phyloP scores from a whole-genome alignment of 2,888 invertebrate genomes.

The Protodeltote pygarga region DNA sequence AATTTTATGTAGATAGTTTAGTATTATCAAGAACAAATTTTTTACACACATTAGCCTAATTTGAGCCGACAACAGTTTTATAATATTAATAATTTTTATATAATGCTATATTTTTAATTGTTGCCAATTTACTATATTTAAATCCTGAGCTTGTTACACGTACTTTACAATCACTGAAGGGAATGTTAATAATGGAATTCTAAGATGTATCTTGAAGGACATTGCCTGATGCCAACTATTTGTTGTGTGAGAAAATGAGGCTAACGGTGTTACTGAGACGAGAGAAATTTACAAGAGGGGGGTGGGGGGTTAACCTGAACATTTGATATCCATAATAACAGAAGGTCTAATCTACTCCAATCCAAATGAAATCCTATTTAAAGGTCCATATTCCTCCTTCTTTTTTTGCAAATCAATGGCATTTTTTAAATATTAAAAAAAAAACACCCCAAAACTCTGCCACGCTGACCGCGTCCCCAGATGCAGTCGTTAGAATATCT shows the following conservation, averaged over 20 bases:
- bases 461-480: too few relatives aligned
- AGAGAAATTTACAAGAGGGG: too few relatives aligned
- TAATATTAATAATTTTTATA: slow-evolving; percentile 54
- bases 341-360: too few relatives aligned
- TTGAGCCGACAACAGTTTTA: slow-evolving; percentile 38
- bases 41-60: slow-evolving; percentile 39
- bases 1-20: not conserved
- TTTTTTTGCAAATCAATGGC: too few relatives aligned
- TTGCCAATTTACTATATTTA: slow-evolving; percentile 76
- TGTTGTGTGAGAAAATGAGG: slow-evolving; percentile 15
- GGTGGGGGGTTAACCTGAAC: too few relatives aligned
- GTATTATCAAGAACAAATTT: slow-evolving; percentile 19
- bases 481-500: too few relatives aligned
- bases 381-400: too few relatives aligned
- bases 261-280: slow-evolving; percentile 31
- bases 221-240: slow-evolving; percentile 30
- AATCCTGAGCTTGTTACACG: slow-evolving; percentile 55
- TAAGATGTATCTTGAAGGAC: slow-evolving; percentile 12
- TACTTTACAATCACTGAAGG: slow-evolving; percentile 31
- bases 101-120: slow-evolving; percentile 71
- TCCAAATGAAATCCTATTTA: too few relatives aligned
- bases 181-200: slow-evolving; percentile 23
- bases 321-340: too few relatives aligned
- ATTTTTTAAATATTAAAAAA: too few relatives aligned
- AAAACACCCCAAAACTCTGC: too few relatives aligned